phyloP scores from a whole-genome alignment of 2,888 invertebrate genomes.

The Thalpophila matura region DNA sequence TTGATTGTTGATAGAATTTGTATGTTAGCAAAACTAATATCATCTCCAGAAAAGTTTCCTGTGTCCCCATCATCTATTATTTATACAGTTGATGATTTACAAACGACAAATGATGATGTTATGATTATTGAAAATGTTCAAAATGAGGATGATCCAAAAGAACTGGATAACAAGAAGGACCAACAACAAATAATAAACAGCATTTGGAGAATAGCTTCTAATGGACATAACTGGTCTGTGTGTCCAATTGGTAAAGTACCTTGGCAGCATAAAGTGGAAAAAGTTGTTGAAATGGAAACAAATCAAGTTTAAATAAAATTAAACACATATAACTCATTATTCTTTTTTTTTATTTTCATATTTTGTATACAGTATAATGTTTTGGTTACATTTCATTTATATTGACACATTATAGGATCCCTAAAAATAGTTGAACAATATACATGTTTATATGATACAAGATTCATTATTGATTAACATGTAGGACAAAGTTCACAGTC shows the following conservation, averaged over 20 bases:
- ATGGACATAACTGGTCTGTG: conserved; percentile 79
- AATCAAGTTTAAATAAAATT: conserved; percentile 61
- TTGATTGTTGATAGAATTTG: conserved; percentile 71
- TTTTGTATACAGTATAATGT: conserved; percentile 87
- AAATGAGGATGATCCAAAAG: conserved; percentile 27
- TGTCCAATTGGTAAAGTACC: conserved; percentile 89
- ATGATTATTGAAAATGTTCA: conserved; percentile 55
- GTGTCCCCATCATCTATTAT: conserved; percentile 71
- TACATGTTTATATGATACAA: conserved; percentile 88
- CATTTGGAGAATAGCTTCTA: conserved; percentile 79
- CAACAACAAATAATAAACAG: conserved; percentile 57
- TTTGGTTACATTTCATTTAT: conserved; percentile 89
- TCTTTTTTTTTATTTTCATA: conserved; percentile 86
- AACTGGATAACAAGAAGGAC: conserved; percentile 16
- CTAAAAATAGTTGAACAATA: conserved; percentile 89
- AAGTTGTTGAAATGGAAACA: conserved; percentile 42
- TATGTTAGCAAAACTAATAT: conserved; percentile 79
- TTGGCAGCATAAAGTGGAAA: conserved; percentile 72
- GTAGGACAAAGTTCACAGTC: conserved; percentile 76
- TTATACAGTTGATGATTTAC: conserved; percentile 86
- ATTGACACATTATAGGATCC: conserved; percentile 87
- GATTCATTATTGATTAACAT: conserved; percentile 80
- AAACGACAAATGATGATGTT: conserved; percentile 49
- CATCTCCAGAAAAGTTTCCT: conserved; percentile 73
- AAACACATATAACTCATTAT: conserved; percentile 75